phyloP scores from a whole-genome alignment of 2,113 vertebrate species.

The Aix galericulata region DNA sequence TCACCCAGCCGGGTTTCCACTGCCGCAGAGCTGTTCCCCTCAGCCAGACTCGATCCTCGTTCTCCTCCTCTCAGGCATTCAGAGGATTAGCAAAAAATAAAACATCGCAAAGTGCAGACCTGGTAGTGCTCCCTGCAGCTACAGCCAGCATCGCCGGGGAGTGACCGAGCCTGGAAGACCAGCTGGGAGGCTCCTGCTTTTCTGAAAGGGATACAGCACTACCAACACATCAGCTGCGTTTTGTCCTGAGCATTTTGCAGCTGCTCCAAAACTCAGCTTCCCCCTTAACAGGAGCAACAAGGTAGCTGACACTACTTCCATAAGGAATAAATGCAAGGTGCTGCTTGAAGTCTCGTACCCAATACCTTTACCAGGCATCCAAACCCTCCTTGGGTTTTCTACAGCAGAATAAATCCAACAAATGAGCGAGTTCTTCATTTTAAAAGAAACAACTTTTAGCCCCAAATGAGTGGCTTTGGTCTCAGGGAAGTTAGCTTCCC shows the following conservation, averaged over 20 bases:
- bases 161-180: not conserved
- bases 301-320: not conserved
- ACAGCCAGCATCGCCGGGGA: fast-evolving
- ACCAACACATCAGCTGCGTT: not conserved
- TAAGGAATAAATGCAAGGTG: not conserved
- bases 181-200: not conserved
- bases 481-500: not conserved
- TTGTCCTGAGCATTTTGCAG: no score
- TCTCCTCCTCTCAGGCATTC: fast-evolving
- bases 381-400: not conserved
- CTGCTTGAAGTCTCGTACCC: not conserved
- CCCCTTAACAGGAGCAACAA: not conserved
- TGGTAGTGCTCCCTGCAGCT: not conserved
- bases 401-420: not conserved
- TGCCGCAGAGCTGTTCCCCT: not conserved
- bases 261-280: not conserved
- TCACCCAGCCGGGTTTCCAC: not conserved
- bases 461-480: not conserved
- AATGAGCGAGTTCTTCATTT: not conserved
- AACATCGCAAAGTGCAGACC: not conserved
- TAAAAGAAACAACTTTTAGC: not conserved
- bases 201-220: fast-evolving
- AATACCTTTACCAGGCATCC: not conserved
- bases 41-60: no score
- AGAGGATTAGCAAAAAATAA: not conserved